Evolutionary conservation across 2,113 vertebrate genomes (phyloP).

Genomic region (Leuciscus idus): DNA sequence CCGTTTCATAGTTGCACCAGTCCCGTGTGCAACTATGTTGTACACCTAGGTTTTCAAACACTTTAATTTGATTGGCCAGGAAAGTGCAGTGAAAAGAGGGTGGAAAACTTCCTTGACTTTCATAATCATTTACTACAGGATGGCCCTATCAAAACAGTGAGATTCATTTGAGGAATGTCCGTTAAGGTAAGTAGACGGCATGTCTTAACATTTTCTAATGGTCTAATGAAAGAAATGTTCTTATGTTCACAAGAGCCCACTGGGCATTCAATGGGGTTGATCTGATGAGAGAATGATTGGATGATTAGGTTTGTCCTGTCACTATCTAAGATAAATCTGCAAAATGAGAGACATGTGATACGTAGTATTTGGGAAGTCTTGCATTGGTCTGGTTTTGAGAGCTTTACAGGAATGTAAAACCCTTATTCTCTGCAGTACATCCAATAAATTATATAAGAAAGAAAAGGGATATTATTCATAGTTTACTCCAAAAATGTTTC

Average conservation of each 20-base stretch:
- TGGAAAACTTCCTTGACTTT: background rate
- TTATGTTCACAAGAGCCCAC: background rate
- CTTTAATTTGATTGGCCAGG: background rate
- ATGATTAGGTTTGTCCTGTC: slow-evolving; percentile 37
- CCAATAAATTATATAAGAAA: background rate
- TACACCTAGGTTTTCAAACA: background rate
- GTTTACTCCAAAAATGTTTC: background rate
- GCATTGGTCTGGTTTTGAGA: background rate
- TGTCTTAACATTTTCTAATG: background rate
- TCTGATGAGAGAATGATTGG: slow-evolving; percentile 20
- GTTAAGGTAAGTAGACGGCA: background rate
- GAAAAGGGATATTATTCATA: background rate
- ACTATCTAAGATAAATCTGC: background rate
- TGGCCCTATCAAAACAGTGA: background rate
- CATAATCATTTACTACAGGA: slow-evolving; percentile 31
- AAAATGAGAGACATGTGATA: slow-evolving; percentile 42
- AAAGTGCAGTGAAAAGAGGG: background rate
- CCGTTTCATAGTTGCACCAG: too few species aligned
- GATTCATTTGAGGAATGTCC: background rate
- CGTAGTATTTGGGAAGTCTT: background rate
- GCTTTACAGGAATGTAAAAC: background rate
- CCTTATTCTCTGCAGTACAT: background rate
- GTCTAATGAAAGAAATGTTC: background rate
- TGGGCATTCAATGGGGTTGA: background rate
- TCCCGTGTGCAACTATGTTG: background rate